phyloP scores from a whole-genome alignment of 2,797 vertebrate genomes.

The Muscicapa striata region DNA sequence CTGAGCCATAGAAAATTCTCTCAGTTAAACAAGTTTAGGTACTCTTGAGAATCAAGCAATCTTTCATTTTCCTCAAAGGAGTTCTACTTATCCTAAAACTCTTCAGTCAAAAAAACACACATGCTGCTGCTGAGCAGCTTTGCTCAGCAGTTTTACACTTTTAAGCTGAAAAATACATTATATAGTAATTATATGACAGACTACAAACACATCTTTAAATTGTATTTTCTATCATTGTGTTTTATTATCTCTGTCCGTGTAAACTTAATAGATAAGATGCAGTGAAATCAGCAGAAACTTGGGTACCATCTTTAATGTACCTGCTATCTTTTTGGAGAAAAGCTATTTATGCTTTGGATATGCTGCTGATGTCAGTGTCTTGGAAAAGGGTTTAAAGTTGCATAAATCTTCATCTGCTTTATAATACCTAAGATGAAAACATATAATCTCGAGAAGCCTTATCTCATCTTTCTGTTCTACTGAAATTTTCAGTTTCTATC shows the following conservation, averaged over 20 bases:
- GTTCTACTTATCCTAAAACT: neutral
- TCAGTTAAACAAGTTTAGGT: neutral
- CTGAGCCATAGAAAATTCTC: neutral
- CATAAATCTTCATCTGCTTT: neutral
- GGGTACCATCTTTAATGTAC: neutral
- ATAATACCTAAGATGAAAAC: neutral
- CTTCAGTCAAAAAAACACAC: neutral
- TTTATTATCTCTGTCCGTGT: neutral
- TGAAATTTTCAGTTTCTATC: neutral
- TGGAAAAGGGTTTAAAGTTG: neutral
- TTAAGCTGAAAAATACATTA: neutral
- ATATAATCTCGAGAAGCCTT: rapidly evolving
- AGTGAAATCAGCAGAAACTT: neutral
- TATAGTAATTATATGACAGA: neutral
- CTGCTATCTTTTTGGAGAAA: neutral
- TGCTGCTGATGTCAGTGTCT: neutral
- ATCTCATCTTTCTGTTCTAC: neutral
- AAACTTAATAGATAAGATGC: neutral
- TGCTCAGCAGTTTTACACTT: neutral
- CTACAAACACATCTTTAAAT: neutral
- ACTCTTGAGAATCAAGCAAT: neutral
- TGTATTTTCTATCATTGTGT: neutral
- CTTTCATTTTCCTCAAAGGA: neutral
- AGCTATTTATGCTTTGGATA: neutral
- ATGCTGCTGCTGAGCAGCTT: neutral